phyloP scores from a whole-genome alignment of 2,888 invertebrate genomes.

The Nezara viridula region DNA sequence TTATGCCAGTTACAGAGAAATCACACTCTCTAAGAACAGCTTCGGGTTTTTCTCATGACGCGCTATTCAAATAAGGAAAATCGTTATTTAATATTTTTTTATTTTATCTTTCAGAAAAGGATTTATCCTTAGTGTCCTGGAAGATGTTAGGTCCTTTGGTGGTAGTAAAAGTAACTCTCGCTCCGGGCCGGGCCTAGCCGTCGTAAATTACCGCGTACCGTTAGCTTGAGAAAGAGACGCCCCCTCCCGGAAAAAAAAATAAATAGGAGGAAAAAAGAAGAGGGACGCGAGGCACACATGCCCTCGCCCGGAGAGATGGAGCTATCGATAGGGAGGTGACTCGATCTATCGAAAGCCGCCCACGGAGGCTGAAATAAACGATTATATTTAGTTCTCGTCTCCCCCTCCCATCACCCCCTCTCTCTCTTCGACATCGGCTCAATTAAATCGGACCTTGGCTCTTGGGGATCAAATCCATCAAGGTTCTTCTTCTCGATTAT shows the following conservation, averaged over 20 bases:
- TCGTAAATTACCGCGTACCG: not conserved
- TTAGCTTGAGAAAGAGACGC: not conserved
- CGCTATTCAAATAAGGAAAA: not conserved
- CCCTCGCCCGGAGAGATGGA: not conserved
- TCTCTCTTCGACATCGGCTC: not conserved
- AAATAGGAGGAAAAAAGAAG: not conserved
- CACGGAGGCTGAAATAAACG: not conserved
- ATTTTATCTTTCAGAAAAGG: not conserved
- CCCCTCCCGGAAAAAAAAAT: not conserved
- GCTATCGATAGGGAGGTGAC: not conserved
- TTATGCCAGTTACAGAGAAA: not conserved
- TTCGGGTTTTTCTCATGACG: not conserved
- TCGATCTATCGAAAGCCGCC: not conserved
- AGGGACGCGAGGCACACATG: not conserved
- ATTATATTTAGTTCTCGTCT: not conserved
- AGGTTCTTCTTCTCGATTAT: not conserved
- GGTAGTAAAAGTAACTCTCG: not conserved
- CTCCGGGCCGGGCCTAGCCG: not conserved
- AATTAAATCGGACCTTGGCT: conserved; percentile 3
- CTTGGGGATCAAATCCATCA: not conserved
- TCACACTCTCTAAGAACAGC: too few relatives aligned
- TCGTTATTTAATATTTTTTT: not conserved
- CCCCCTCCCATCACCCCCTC: not conserved
- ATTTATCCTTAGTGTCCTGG: not conserved
- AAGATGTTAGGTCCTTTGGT: not conserved